phyloP scores from a whole-genome alignment of 2,797 vertebrate species.

The Diceros bicornis region DNA sequence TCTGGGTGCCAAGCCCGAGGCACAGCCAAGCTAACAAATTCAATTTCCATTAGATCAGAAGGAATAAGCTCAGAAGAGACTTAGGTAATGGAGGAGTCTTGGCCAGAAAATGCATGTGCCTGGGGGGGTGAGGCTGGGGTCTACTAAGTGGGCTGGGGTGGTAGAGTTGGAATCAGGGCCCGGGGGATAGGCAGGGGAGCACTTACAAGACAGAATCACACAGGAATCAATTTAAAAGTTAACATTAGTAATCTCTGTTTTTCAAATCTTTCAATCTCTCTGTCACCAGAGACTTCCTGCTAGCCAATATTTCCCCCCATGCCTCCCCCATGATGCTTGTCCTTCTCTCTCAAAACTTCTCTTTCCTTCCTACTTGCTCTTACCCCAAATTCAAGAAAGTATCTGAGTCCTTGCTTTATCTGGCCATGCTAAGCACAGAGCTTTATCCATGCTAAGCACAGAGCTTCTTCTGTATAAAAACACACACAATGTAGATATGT shows the following conservation, averaged over 20 bases:
- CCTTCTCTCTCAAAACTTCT: neutral
- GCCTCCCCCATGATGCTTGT: neutral
- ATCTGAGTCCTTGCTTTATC: neutral
- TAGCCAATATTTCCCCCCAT: neutral
- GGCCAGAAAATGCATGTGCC: accelerated
- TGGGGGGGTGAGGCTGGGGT: neutral
- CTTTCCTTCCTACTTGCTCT: neutral
- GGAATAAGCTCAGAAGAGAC: neutral
- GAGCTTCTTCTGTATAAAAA: neutral
- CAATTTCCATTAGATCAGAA: neutral
- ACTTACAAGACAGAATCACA: neutral
- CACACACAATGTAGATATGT: neutral
- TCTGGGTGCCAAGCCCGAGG: neutral
- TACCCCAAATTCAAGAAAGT: constrained; percentile 8
- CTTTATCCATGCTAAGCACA: neutral
- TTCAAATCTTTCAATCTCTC: neutral
- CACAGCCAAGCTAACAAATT: neutral
- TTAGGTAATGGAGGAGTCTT: neutral
- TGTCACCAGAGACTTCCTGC: neutral
- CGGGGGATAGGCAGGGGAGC: too few relatives aligned
- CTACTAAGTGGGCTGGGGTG: neutral
- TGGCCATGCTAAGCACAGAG: neutral
- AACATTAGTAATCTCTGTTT: neutral
- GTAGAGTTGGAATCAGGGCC: neutral
- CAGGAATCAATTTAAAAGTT: neutral